phyloP scores from a whole-genome alignment of 2,888 invertebrate species.

The Synergus umbraculus region DNA sequence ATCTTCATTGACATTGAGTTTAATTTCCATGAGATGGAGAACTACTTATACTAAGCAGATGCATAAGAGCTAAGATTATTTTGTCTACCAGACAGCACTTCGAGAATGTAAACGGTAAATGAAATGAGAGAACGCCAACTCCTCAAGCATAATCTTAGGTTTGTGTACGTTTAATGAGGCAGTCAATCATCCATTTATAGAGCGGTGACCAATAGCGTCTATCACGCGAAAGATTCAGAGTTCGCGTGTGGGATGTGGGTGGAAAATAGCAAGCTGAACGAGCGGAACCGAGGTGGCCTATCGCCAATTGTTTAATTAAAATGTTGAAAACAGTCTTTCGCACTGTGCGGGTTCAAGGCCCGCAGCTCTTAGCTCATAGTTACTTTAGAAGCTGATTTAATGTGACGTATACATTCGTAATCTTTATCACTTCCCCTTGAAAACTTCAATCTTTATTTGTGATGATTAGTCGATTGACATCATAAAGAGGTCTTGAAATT shows the following conservation, averaged over 20 bases:
- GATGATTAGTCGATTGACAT: not conserved
- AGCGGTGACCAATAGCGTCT: conserved; percentile 53
- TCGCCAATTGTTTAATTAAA: conserved; percentile 53
- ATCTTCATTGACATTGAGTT: not conserved
- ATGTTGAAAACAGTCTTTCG: not conserved
- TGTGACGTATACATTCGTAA: not conserved
- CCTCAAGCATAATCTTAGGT: conserved; percentile 53
- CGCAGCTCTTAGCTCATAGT: not conserved
- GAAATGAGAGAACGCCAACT: conserved; percentile 41
- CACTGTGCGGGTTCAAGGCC: conserved; percentile 5
- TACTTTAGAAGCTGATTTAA: not conserved
- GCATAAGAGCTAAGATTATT: conserved; percentile 33
- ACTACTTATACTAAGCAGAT: conserved; percentile 8
- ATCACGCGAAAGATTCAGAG: conserved; percentile 15
- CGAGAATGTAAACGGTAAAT: conserved; percentile 9
- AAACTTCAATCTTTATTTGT: not conserved
- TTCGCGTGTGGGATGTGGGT: conserved; percentile 5
- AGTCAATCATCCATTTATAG: conserved; percentile 66
- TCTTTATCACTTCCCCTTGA: no score
- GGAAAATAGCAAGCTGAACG: not conserved
- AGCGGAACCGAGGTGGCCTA: conserved; percentile 19
- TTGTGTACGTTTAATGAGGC: conserved; percentile 66
- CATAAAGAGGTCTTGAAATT: no score
- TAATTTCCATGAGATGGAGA: not conserved
- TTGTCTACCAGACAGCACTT: conserved; percentile 21